These are phyloP conservation scores for Trissolcus brochymenae DNA, from an alignment of 2,888 invertebrate species.

Conservation along the genomic window DNA sequence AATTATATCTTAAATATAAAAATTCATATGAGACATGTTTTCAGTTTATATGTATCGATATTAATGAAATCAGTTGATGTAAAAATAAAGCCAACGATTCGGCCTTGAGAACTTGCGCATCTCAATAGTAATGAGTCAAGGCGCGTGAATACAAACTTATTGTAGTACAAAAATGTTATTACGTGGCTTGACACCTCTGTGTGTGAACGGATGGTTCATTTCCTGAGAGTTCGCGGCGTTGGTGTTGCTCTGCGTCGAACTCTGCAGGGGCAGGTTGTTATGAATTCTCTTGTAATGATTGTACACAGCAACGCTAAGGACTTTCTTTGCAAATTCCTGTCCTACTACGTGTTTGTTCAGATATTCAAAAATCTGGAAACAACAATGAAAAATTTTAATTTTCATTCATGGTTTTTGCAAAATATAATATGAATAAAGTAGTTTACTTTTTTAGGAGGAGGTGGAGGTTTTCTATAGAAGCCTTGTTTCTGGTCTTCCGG, in stretches of 20 bases:
- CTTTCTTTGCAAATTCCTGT: conserved; percentile 98
- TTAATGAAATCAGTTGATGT: too few species aligned
- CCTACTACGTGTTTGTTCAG: conserved; percentile 98
- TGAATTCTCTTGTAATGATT: conserved; percentile 99
- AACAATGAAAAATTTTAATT: not conserved
- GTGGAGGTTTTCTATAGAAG: conserved; percentile 90
- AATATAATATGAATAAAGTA: not conserved
- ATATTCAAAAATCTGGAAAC: conserved; percentile 90
- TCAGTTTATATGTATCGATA: not conserved
- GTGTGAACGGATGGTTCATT: conserved; percentile 83
- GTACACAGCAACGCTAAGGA: conserved; percentile 97
- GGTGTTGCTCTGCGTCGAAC: conserved; percentile 64
- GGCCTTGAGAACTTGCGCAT: too few species aligned
- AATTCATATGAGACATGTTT: not conserved
- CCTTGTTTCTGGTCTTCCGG: conserved; percentile 83
- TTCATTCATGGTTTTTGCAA: not conserved
- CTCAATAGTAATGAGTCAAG: too few species aligned
- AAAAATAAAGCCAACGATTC: too few species aligned
- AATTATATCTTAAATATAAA: not conserved
- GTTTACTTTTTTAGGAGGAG: conserved; percentile 90
- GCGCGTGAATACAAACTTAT: not conserved
- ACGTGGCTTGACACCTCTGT: conserved; percentile 81
- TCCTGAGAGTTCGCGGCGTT: conserved; percentile 79
- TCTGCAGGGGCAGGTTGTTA: conserved; percentile 86
- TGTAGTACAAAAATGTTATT: conserved; percentile 55